These are phyloP conservation scores for Palythoa grandis DNA, from an alignment of 92 coral and sea anemone species.

Conservation along the genomic window DNA sequence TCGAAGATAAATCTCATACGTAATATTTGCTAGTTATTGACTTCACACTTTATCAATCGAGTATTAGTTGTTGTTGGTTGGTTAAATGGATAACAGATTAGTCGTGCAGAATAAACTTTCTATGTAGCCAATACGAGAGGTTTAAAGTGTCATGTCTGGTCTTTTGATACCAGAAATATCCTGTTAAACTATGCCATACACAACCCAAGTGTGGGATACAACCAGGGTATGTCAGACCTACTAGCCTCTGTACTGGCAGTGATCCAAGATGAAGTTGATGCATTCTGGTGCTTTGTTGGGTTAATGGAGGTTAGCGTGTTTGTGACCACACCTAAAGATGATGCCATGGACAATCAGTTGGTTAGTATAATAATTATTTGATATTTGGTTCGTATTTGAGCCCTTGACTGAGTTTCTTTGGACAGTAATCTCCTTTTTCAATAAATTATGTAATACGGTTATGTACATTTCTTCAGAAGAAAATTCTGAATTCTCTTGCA, in stretches of 20 bases:
- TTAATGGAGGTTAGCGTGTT: constrained; percentile 96
- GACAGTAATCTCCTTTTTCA: too few relatives aligned
- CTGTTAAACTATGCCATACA: constrained; percentile 87
- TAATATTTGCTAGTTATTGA: too few relatives aligned
- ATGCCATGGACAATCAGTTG: constrained; percentile 94
- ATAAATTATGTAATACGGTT: too few relatives aligned
- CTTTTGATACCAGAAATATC: constrained; percentile 69
- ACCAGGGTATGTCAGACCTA: constrained; percentile 97
- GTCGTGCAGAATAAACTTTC: background rate
- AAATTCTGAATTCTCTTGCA: too few relatives aligned
- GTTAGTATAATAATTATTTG: constrained; percentile 44
- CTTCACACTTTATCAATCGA: background rate
- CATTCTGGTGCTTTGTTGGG: constrained; percentile 99
- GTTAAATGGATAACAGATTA: background rate
- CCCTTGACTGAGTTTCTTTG: too few relatives aligned
- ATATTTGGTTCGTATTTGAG: background rate
- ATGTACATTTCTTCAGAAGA: too few relatives aligned
- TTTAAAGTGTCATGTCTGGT: too few relatives aligned
- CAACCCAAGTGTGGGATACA: constrained; percentile 88
- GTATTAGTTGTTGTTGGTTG: background rate
- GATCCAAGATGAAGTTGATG: constrained; percentile 96
- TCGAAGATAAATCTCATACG: too few relatives aligned
- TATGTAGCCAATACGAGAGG: background rate
- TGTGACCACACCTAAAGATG: constrained; percentile 98
- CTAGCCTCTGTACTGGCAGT: constrained; percentile 91